Base-by-base conservation (phyloP, 1,140 invertebrate species). In the Trachelipus rathkii region DNA sequence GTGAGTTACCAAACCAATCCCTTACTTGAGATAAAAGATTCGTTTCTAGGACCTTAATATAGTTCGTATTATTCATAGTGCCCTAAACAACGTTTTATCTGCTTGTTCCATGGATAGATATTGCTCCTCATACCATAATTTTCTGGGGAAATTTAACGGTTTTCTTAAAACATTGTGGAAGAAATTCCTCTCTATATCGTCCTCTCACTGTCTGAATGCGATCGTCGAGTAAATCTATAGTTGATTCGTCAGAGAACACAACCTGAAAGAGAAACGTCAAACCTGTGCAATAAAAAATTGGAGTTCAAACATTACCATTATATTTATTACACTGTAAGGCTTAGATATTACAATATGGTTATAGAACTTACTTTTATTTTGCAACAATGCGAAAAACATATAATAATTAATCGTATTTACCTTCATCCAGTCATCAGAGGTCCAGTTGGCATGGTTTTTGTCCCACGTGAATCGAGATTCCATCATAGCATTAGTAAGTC, bases 121-220 rank as follows among this genome's bases (percentile, higher is more conserved):
- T 70, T 4, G 68, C 68, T 13, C 68, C 23, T 11, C 68, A 70
- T 2, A 70, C 68, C 68, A 24, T 70, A 10, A 21, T 70, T 70
- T n/a, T n/a, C n/a, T n/a, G 10, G 1, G 23, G 68, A 70, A 70
- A 70, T 70, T 70, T 70, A 1, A 70, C n/a, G 4, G 68, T 70
- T 24, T 70, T 70, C 68, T 70, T 70, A 5, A 70, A 10, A 5
- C 68, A 70, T 4, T 2, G 11, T 1, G 10, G 0, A 13, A 6
- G 3, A 70, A 33, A 70, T 70, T 70, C 19, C 21, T 70, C 68
- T 21, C 10, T 10, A 21, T 13, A 0, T 10, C 68, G 0, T 24
- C 23, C 4, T 70, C 68, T 21, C 1, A 70, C 68, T 15, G 68
- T 70, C 11, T 70, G 68, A 2, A 70, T 10, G 10, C n/a, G 68